Evolutionary conservation across 2,113 vertebrate genomes (phyloP).

Genomic region (Caracal caracal): DNA sequence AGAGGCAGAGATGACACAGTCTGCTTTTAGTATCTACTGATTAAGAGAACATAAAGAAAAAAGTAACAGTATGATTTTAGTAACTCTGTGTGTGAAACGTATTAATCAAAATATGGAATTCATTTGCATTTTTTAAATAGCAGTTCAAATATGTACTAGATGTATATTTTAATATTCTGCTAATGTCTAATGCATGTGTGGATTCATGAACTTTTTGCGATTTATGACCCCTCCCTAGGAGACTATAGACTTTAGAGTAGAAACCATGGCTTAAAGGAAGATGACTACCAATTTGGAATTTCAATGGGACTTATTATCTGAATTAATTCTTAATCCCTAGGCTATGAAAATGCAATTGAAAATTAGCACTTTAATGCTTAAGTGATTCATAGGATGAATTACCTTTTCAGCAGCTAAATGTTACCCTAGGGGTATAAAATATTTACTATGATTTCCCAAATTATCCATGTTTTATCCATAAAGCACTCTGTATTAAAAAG

Average conservation of each 20-base stretch:
- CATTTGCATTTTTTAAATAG: not conserved
- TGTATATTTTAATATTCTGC: not conserved
- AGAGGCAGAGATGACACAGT: not conserved
- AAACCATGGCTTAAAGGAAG: not conserved
- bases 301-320: constrained; percentile 52
- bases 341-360: constrained; percentile 56
- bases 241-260: not conserved
- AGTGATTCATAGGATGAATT: constrained; percentile 58
- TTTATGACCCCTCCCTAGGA: not conserved
- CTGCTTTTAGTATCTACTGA: not conserved
- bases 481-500: not conserved
- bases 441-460: constrained; percentile 23
- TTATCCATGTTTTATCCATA: constrained; percentile 6
- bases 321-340: constrained; percentile 66
- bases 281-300: constrained; percentile 60
- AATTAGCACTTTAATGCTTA: constrained; percentile 60
- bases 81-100: not conserved
- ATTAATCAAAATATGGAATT: not conserved
- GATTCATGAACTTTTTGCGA: not conserved
- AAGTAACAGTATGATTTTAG: not conserved
- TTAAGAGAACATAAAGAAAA: not conserved
- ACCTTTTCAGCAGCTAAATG: constrained; percentile 43
- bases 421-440: constrained; percentile 57
- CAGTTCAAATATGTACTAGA: not conserved
- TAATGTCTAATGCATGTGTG: not conserved